These are phyloP conservation scores for Drosophila obscura DNA, from an alignment of 1,140 invertebrate species.

Conservation along the genomic window DNA sequence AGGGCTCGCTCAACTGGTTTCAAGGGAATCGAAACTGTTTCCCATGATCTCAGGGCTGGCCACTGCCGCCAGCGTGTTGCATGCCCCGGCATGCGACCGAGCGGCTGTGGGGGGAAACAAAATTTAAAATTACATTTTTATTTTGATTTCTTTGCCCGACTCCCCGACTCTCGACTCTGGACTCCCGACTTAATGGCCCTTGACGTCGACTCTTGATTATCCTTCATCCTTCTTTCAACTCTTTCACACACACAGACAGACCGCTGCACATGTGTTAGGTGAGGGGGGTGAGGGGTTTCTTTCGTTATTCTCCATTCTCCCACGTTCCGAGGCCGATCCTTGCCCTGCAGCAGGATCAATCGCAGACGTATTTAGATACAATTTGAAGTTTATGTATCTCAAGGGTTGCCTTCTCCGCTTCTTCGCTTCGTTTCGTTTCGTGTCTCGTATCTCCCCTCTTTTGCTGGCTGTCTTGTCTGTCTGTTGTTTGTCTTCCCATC, in stretches of 20 bases:
- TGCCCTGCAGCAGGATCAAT: conserved; percentile 48
- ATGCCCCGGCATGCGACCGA: too few species aligned
- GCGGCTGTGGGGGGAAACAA: conserved; percentile 2
- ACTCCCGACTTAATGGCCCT: conserved; percentile 55
- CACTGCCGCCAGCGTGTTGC: not conserved
- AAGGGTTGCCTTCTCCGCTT: conserved; percentile 29
- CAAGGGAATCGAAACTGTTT: conserved; percentile 5
- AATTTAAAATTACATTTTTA: conserved; percentile 46
- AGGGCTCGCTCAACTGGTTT: conserved; percentile 35
- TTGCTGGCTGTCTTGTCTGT: too few species aligned
- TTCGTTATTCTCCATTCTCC: conserved; percentile 47
- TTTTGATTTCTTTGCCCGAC: conserved; percentile 46
- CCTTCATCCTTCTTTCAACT: conserved; percentile 49
- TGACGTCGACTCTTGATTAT: conserved; percentile 58
- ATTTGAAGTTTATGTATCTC: conserved; percentile 55
- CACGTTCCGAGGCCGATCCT: conserved; percentile 55
- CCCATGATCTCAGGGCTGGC: conserved; percentile 18
- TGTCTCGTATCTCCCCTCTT: too few species aligned
- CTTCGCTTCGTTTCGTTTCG: too few species aligned
- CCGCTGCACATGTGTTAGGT: too few species aligned
- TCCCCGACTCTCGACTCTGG: not conserved
- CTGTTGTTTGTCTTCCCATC: conserved; percentile 17
- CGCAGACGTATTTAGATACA: conserved; percentile 56
- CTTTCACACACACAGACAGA: conserved; percentile 32
- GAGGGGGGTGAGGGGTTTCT: conserved; percentile 6